phyloP scores from a whole-genome alignment of 2,113 vertebrate genomes.

The Myiozetetes cayanensis region DNA sequence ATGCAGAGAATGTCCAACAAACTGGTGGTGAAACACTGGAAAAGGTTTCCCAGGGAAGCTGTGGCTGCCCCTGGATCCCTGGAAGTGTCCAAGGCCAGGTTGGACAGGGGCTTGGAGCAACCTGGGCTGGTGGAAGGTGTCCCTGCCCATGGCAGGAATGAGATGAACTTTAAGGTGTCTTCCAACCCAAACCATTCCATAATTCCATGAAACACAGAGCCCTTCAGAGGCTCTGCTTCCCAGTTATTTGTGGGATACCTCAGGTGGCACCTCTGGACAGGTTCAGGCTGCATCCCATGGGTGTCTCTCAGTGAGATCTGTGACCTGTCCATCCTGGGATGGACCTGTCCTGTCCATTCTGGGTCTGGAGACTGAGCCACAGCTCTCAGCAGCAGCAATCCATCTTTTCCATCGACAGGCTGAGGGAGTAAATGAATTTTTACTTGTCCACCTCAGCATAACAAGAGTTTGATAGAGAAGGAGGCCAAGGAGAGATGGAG shows the following conservation, averaged over 20 bases:
- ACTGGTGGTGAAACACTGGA: background rate
- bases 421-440: background rate
- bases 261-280: background rate
- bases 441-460: background rate
- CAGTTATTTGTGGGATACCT: background rate
- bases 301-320: background rate
- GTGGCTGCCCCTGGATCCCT: background rate
- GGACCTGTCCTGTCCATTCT: background rate
- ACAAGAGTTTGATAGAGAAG: background rate
- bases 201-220: background rate
- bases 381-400: background rate
- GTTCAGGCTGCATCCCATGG: background rate
- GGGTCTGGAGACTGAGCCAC: background rate
- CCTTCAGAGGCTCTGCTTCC: background rate
- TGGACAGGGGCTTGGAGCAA: background rate
- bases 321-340: background rate
- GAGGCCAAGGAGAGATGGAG: background rate
- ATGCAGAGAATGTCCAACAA: background rate
- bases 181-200: background rate
- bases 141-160: background rate
- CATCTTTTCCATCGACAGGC: background rate
- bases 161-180: background rate
- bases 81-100: background rate
- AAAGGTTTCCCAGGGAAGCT: background rate
- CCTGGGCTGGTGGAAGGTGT: background rate